Evolutionary conservation across 2,113 vertebrate genomes (phyloP).

Genomic region (Proterorhinus semilunaris): DNA sequence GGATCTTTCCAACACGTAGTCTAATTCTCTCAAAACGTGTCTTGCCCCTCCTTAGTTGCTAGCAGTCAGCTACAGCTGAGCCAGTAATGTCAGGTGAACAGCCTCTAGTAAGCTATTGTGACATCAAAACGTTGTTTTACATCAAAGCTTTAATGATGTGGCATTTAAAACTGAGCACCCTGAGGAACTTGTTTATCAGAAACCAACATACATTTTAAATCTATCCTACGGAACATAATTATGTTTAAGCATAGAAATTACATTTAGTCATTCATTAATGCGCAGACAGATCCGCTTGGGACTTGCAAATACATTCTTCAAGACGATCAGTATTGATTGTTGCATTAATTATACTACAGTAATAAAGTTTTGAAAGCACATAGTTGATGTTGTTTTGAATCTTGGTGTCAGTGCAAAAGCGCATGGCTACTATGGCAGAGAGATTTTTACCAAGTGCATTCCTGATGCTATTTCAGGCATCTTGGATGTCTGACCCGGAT

Average conservation of each 20-base stretch:
- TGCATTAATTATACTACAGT: background rate
- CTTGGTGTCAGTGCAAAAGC: conserved; percentile 48
- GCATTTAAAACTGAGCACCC: no score
- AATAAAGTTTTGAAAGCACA: background rate
- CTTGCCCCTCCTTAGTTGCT: conserved; percentile 59
- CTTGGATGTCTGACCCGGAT: conserved; percentile 42
- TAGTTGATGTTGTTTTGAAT: conserved; percentile 62
- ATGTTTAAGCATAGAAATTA: background rate
- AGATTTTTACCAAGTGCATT: conserved; percentile 51
- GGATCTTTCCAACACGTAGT: background rate
- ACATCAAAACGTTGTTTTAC: background rate
- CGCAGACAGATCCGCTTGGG: conserved; percentile 18
- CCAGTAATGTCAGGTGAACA: conserved; percentile 44
- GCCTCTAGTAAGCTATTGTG: conserved; percentile 34
- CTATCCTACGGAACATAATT: no score
- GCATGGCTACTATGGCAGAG: conserved; percentile 68
- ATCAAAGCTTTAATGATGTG: no score
- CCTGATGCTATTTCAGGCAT: conserved; percentile 65
- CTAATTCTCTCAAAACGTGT: conserved; percentile 33
- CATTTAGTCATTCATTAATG: conserved; percentile 13
- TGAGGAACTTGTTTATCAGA: no score
- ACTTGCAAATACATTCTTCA: conserved; percentile 33
- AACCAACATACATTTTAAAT: no score
- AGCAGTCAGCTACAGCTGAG: conserved; percentile 25
- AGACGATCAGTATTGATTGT: conserved; percentile 23